phyloP scores from a whole-genome alignment of 2,888 invertebrate genomes.

The Axea sp. region DNA sequence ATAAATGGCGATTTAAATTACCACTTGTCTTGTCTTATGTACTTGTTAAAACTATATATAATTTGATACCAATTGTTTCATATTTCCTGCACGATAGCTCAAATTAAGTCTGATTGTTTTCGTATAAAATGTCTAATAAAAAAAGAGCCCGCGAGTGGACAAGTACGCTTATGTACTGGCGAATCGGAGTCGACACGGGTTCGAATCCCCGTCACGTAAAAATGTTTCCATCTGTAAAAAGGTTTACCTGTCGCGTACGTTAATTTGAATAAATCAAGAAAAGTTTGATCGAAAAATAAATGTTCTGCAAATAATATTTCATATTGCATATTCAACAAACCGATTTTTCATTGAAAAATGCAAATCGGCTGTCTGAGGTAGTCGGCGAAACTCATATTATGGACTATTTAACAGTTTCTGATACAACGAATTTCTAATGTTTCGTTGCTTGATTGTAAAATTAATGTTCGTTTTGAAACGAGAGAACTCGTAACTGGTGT shows the following conservation, averaged over 20 bases:
- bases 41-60: slow-evolving; percentile 15
- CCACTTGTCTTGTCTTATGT: slow-evolving; percentile 1
- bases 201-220: slow-evolving; percentile 1
- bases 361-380: neutral
- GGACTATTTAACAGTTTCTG: neutral
- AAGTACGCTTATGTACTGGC: no score
- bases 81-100: slow-evolving; percentile 1
- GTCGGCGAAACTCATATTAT: neutral
- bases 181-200: neutral
- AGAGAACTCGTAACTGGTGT: slow-evolving; percentile 14
- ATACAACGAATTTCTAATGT: no score
- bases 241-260: no score
- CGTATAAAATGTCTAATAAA: no score
- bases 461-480: slow-evolving; percentile 28
- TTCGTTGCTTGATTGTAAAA: slow-evolving; percentile 15
- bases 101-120: no score
- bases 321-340: slow-evolving; percentile 1
- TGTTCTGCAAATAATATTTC: neutral
- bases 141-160: no score
- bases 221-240: no score
- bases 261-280: slow-evolving; percentile 12
- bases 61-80: slow-evolving; percentile 26
- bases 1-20: slow-evolving; percentile 18
- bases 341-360: slow-evolving; percentile 7
- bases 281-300: slow-evolving; percentile 2